A percentile compares a stretch with the other conserved stretches of the same genome.
phyloP scores from a whole-genome alignment of 2,797 vertebrate species.

The Crenuchus spilurus region DNA sequence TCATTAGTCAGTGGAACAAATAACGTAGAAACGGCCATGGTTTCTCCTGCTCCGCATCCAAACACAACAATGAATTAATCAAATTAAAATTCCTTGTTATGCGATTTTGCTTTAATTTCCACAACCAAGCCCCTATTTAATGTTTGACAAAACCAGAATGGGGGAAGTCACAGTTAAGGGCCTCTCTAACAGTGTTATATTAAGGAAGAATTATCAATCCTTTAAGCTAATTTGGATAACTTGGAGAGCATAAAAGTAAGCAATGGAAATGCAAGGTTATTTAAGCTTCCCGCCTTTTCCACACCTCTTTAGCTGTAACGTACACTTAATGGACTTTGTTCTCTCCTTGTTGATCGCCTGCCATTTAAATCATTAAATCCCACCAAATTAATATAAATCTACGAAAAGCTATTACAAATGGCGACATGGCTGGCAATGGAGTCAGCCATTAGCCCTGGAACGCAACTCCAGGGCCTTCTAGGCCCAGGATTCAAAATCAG shows the following conservation, averaged over 20 bases:
- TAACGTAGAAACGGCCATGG: slow-evolving; percentile 83
- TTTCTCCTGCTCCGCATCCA: slow-evolving; percentile 80
- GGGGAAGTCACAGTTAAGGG: slow-evolving; percentile 82
- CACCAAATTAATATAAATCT: slow-evolving; percentile 81
- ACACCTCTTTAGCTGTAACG: slow-evolving; percentile 76
- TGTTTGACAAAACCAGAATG: slow-evolving; percentile 79
- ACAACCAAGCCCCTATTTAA: slow-evolving; percentile 83
- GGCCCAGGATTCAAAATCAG: background rate
- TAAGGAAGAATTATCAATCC: slow-evolving; percentile 87
- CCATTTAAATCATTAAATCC: slow-evolving; percentile 80
- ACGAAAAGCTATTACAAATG: slow-evolving; percentile 74
- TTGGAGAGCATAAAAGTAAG: slow-evolving; percentile 80
- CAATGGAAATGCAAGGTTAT: slow-evolving; percentile 77
- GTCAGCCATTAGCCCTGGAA: background rate
- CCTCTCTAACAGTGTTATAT: slow-evolving; percentile 85
- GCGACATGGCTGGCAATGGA: slow-evolving; percentile 27
- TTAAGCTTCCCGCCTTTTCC: slow-evolving; percentile 75
- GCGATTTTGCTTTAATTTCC: slow-evolving; percentile 86
- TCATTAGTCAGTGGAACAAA: slow-evolving; percentile 88
- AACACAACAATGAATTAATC: slow-evolving; percentile 88
- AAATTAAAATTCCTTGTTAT: slow-evolving; percentile 88
- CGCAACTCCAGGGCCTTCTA: background rate
- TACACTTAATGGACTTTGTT: slow-evolving; percentile 80
- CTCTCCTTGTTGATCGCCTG: slow-evolving; percentile 79
- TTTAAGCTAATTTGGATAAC: slow-evolving; percentile 88